These are phyloP conservation scores for Pollenia amentaria DNA, from an alignment of 2,888 invertebrate species.

Conservation along the genomic window DNA sequence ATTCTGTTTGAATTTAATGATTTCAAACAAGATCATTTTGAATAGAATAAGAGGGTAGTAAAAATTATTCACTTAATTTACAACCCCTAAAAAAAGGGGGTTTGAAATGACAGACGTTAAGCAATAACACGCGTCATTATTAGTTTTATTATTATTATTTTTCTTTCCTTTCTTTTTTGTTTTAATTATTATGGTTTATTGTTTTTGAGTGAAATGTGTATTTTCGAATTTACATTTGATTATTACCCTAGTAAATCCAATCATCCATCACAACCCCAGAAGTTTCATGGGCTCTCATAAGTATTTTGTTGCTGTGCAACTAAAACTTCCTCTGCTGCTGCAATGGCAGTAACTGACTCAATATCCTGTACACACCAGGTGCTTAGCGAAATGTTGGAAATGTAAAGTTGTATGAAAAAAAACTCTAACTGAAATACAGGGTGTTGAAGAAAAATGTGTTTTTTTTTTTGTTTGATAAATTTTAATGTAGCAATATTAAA, in stretches of 20 bases:
- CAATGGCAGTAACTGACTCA: conserved; percentile 41
- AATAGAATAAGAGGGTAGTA: neutral
- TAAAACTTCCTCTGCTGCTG: conserved; percentile 17
- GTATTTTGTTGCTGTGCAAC: conserved; percentile 24
- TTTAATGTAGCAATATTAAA: too few species aligned
- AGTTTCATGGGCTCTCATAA: conserved; percentile 21
- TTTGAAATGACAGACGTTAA: neutral
- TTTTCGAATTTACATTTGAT: conserved; percentile 5
- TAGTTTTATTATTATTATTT: conserved; percentile 25
- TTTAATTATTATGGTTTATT: conserved; percentile 19
- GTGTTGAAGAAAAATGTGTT: neutral
- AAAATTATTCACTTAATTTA: neutral
- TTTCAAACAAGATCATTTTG: conserved; percentile 5
- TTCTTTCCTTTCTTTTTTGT: conserved; percentile 7
- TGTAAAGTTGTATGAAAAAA: conserved; percentile 4
- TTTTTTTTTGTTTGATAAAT: too few species aligned
- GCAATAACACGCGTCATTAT: conserved; percentile 47
- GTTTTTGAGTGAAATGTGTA: conserved; percentile 23
- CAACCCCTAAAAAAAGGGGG: conserved; percentile 43
- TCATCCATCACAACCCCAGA: conserved; percentile 63
- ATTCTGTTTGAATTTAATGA: neutral
- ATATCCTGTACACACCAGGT: conserved; percentile 70
- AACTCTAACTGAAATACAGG: conserved; percentile 14
- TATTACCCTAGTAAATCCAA: conserved; percentile 45
- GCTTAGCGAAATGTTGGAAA: conserved; percentile 50